Percentiles rank a stretch among this genome's conserved stretches.
phyloP scores from a whole-genome alignment of 2,113 vertebrate species.

The Gorsachius goisagi region DNA sequence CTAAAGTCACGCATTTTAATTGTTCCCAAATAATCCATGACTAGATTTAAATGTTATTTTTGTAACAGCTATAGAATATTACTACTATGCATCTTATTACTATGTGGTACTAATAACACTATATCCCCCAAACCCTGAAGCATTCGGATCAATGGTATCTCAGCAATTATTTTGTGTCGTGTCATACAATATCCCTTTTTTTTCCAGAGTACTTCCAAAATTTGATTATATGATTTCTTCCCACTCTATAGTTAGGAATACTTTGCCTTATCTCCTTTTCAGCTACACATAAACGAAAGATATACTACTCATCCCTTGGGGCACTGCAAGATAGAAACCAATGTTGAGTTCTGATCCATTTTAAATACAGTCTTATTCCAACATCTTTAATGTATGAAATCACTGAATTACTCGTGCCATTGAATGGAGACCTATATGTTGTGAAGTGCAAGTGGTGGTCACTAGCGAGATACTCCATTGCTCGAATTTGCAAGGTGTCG shows the following conservation, averaged over 20 bases:
- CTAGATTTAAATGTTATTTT: background rate
- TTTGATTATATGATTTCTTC: background rate
- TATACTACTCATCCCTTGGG: background rate
- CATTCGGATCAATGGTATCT: background rate
- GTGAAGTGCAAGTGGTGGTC: background rate
- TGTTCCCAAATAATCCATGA: background rate
- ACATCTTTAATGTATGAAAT: background rate
- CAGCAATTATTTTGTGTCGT: background rate
- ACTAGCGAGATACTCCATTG: background rate
- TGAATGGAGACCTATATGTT: background rate
- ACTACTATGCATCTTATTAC: background rate
- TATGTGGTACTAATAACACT: background rate
- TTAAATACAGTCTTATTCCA: background rate
- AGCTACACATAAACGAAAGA: background rate
- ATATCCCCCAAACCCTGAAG: background rate
- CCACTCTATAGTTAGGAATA: background rate
- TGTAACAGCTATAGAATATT: background rate
- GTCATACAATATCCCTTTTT: background rate
- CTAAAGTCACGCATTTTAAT: background rate
- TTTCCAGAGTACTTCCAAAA: background rate
- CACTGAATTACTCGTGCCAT: background rate
- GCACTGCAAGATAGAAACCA: background rate
- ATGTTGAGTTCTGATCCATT: background rate
- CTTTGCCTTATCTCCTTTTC: background rate
- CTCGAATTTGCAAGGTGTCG: rapidly evolving